These are phyloP conservation scores for Chymomyza costata DNA, from an alignment of 1,140 invertebrate species.

Conservation along the genomic window DNA sequence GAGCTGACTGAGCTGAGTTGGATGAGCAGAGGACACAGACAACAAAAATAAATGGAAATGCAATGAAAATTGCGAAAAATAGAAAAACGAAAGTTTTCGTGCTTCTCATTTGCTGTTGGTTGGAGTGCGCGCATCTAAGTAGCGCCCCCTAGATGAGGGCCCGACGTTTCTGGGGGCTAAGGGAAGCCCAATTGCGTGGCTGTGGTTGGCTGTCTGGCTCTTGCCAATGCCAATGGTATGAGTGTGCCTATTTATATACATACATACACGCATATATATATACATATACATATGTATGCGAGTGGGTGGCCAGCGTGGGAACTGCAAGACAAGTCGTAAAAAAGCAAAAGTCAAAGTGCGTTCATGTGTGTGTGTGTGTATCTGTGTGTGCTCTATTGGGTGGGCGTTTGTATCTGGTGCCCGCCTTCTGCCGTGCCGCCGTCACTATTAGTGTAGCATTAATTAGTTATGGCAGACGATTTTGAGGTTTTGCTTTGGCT, in stretches of 20 bases:
- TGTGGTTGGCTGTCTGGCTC: constrained; percentile 64
- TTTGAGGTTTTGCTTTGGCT: constrained; percentile 67
- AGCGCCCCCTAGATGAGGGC: constrained; percentile 50
- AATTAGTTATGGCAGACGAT: constrained; percentile 76
- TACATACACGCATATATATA: too few relatives aligned
- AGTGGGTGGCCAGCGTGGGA: too few relatives aligned
- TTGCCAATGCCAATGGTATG: constrained; percentile 19
- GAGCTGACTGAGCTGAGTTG: too few relatives aligned
- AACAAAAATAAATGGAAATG: constrained; percentile 61
- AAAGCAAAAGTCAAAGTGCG: constrained; percentile 6
- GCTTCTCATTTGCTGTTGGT: constrained; percentile 68
- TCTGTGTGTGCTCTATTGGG: neutral
- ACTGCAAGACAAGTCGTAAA: too few relatives aligned
- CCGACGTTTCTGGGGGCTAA: constrained; percentile 41
- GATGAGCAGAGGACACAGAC: neutral
- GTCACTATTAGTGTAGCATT: constrained; percentile 70
- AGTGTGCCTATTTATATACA: too few relatives aligned
- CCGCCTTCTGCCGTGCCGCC: constrained; percentile 3
- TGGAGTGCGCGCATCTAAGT: constrained; percentile 42
- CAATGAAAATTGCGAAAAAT: constrained; percentile 71
- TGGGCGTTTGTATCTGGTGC: neutral
- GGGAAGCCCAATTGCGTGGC: constrained; percentile 59
- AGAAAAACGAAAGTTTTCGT: constrained; percentile 69
- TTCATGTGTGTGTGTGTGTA: neutral
- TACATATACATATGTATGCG: too few relatives aligned